phyloP scores from a whole-genome alignment of 2,797 vertebrate species.

The Tragelaphus oryx region DNA sequence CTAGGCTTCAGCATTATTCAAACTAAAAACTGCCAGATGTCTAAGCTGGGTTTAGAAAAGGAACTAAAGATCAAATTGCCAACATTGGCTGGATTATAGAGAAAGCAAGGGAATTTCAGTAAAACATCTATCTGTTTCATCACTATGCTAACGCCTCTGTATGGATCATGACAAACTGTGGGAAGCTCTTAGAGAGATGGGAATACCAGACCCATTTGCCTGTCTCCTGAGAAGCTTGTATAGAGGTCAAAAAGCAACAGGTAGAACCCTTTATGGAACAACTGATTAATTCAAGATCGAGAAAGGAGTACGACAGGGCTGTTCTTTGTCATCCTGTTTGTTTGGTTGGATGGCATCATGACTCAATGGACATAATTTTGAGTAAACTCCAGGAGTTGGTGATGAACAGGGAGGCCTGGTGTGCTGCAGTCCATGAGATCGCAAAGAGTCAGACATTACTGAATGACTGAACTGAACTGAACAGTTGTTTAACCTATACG shows the following conservation, averaged over 20 bases:
- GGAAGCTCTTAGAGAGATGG: neutral
- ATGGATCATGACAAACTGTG: neutral
- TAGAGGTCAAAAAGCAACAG: neutral
- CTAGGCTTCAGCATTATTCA: neutral
- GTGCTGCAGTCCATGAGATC: neutral
- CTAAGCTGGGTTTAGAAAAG: neutral
- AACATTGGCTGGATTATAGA: neutral
- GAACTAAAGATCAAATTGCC: neutral
- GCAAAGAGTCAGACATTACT: neutral
- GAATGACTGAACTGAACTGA: neutral
- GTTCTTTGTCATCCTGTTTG: neutral
- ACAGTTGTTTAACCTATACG: neutral
- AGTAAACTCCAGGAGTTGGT: neutral
- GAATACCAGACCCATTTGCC: neutral
- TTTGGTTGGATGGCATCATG: neutral
- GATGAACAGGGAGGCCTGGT: neutral
- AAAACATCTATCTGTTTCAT: neutral
- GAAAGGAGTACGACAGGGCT: neutral
- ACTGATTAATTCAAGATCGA: neutral
- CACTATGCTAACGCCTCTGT: neutral
- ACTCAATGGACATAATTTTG: neutral
- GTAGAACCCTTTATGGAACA: neutral
- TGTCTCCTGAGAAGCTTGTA: neutral
- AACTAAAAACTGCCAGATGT: neutral
- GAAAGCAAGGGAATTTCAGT: neutral